Base-by-base conservation (phyloP, 2,113 vertebrate species). In the Xiphophorus hellerii region DNA sequence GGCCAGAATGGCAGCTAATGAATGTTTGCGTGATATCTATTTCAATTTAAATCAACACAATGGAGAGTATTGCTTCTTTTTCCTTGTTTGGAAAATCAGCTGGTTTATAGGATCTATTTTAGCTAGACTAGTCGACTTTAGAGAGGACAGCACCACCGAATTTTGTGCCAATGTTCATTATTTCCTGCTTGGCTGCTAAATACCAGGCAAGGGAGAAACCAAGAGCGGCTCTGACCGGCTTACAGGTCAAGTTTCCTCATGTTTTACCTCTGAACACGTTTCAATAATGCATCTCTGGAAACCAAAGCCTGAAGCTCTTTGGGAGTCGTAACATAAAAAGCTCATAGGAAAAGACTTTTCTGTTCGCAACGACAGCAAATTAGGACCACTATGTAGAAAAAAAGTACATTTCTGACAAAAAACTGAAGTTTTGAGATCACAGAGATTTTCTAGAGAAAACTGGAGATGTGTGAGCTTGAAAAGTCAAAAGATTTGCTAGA, bases 51-150 rank as follows among this genome's bases (percentile, higher is more conserved):
- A 75, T 77, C 29, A 63, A 22, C 29, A 28, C 14, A 77, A 86
- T 80, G 67, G 72, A 48, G 88, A 90, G 78, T 93, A 93, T 93
- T 92, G 92, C 90, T 90, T 84, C 66, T 83, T 73, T 84, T 81
- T 42, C n/a, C 76, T 65, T 78, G 39, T 74, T 81, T 67, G 71
- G 64, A 70, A 78, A 84, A 85, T 84, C 31, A 69, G 75, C 80
- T 83, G 81, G 62, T 82, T 83, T 74, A 69, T 15, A 78, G 81
- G 25, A 31, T 78, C 37, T 80, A n/a, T 28, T 74, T 82, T 65
- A 78, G 85, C 88, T 90, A 90, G 83, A 74, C 83, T 82, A 71
- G 87, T 81, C 82, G 86, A 71, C 78, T 37, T 82, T 70, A 89
- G 73, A 76, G 63, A 58, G 64, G 60, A 73, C 71, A 80, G 86